Evolutionary conservation across 1,140 invertebrate species (phyloP), one percentile per base, ranked within the genome.

Genomic region (Drosophila ironensis): DNA sequence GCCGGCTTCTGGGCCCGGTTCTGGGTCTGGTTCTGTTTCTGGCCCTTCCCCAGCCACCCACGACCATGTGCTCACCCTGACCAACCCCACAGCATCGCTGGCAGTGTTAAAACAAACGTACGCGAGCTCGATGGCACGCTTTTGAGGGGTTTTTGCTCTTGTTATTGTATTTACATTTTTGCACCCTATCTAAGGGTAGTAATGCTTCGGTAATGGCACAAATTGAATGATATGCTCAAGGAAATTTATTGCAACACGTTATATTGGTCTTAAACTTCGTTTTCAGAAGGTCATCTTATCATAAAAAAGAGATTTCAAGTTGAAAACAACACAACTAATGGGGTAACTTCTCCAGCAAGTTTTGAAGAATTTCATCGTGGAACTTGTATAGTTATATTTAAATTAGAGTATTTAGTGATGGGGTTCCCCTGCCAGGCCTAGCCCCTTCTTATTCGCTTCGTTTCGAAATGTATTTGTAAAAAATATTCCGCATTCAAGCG

Each of bases 401-500:
- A n/a, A n/a, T n/a, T n/a, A n/a, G n/a, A n/a, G n/a, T n/a, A n/a
- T n/a, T n/a, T n/a, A n/a, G n/a, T n/a, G n/a, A n/a, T n/a, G n/a
- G n/a, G n/a, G n/a, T n/a, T n/a, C n/a, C n/a, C n/a, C n/a, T n/a
- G n/a, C n/a, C n/a, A n/a, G n/a, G n/a, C n/a, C n/a, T n/a, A n/a
- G n/a, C n/a, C n/a, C n/a, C 25, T 27, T 9, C 25, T 9, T 27
- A 27, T n/a, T n/a, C 25, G 7, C 25, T 27, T 7, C 3, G 11
- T 33, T 33, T 14, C 30, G 30, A 33, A 37, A 37, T 37, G 16
- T 19, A 47, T 67, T 75, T 81, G 76, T 67, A 33, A 81, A 78
- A 78, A 81, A 81, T 68, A 72, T 81, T 81, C 59, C 60, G 47
- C 76, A 81, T 81, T 81, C 71, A 81, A 81, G 67, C 71, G 66